Evolutionary conservation across 2,113 vertebrate genomes (phyloP).

Genomic region (Anolis carolinensis): DNA sequence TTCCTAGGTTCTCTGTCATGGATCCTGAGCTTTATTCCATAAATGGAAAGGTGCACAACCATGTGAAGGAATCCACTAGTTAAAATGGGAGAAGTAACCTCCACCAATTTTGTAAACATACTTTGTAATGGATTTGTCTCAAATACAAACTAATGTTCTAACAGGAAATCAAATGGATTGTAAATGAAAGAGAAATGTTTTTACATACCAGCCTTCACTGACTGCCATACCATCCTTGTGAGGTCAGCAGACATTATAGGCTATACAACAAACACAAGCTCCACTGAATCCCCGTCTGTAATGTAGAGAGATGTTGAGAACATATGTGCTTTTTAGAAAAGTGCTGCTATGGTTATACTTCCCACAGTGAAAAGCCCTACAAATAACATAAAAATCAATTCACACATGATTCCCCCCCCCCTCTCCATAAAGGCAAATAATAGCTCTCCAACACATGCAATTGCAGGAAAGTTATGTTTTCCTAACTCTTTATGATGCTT

Average conservation of each 20-base stretch:
- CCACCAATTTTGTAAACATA: too few species aligned
- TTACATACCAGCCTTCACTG: conserved; percentile 38
- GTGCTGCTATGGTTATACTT: not conserved
- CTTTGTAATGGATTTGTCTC: not conserved
- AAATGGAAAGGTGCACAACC: too few species aligned
- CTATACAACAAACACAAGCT: conserved; percentile 59
- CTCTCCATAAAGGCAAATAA: not conserved
- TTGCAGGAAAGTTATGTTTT: not conserved
- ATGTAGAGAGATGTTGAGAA: conserved; percentile 30
- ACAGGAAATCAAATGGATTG: conserved; percentile 35
- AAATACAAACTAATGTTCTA: conserved; percentile 6
- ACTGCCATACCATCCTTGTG: conserved; percentile 57
- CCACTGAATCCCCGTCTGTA: conserved; percentile 11
- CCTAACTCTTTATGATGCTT: not conserved
- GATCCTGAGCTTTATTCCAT: too few species aligned
- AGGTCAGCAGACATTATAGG: conserved; percentile 40
- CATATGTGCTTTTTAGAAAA: not conserved
- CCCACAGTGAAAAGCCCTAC: not conserved
- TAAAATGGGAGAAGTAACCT: too few species aligned
- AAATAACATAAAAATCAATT: not conserved
- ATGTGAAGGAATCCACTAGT: too few species aligned
- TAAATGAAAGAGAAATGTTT: conserved; percentile 26
- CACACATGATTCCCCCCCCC: not conserved
- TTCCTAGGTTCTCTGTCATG: too few species aligned
- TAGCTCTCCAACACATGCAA: not conserved